A percentile compares a stretch with the other conserved stretches of the same genome.
phyloP scores from a whole-genome alignment of 2,888 invertebrate species.

The Drosophila birchii region DNA sequence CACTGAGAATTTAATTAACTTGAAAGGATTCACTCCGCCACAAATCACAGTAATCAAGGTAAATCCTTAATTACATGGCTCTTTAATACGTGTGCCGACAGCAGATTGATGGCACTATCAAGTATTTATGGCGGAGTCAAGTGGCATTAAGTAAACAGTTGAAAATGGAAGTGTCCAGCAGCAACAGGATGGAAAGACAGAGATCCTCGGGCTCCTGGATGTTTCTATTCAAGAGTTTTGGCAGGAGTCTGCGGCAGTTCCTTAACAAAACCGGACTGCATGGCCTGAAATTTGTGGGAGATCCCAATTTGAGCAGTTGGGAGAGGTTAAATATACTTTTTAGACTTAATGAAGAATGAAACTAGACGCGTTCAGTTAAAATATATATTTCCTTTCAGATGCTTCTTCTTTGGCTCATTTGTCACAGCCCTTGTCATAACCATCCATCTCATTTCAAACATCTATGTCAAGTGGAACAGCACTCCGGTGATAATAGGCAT shows the following conservation, averaged over 20 bases:
- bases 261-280: constrained; percentile 75
- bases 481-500: constrained; percentile 92
- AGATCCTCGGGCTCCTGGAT: constrained; percentile 14
- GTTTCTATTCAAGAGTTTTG: constrained; percentile 51
- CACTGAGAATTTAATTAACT: constrained; percentile 42
- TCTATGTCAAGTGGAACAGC: constrained; percentile 90
- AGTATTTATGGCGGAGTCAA: constrained; percentile 32
- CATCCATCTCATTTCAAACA: constrained; percentile 88
- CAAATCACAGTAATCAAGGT: constrained; percentile 34
- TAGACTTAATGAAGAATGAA: not conserved
- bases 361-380: too few relatives aligned
- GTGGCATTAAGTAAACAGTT: constrained; percentile 27
- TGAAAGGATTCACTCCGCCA: constrained; percentile 31
- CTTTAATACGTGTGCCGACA: constrained; percentile 25
- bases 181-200: constrained; percentile 5
- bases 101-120: constrained; percentile 20
- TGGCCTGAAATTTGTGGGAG: constrained; percentile 77
- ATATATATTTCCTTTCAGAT: constrained; percentile 84
- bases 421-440: constrained; percentile 86
- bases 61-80: constrained; percentile 34
- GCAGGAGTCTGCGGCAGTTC: constrained; percentile 59
- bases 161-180: constrained; percentile 25
- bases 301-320: constrained; percentile 67
- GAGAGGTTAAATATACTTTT: constrained; percentile 60
- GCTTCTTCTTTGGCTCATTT: constrained; percentile 90